Evolutionary conservation across 2,113 vertebrate species (phyloP).

Genomic region (Ceyx melanurus): DNA sequence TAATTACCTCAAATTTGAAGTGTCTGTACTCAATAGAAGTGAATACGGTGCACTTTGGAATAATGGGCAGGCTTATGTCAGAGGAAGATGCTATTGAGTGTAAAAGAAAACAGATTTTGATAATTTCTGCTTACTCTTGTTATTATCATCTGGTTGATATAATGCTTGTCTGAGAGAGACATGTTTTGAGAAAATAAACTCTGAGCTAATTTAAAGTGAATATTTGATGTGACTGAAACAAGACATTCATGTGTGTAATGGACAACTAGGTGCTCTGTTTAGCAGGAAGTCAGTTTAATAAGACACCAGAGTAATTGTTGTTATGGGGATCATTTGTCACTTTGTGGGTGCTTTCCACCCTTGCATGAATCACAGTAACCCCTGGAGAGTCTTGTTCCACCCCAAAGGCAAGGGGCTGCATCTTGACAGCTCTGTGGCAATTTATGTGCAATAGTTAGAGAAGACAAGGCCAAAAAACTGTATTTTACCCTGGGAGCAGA

Average conservation of each 20-base stretch:
- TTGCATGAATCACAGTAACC: not conserved
- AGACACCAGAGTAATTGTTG: not conserved
- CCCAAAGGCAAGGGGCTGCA: not conserved
- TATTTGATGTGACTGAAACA: not conserved
- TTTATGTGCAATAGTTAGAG: not conserved
- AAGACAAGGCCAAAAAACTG: not conserved
- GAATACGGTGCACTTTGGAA: not conserved
- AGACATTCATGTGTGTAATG: not conserved
- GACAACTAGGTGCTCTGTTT: not conserved
- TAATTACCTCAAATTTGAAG: not conserved
- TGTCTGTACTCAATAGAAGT: not conserved
- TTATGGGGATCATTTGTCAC: not conserved
- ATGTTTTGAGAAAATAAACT: not conserved
- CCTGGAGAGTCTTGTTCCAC: not conserved
- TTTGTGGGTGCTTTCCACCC: not conserved
- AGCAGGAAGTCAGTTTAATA: not conserved
- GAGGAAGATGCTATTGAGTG: not conserved
- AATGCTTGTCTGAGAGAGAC: not conserved
- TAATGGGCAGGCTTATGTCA: not conserved
- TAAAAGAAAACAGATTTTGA: not conserved
- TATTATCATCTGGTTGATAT: not conserved
- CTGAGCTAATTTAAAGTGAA: not conserved
- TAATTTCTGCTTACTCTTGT: not conserved
- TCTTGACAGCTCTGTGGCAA: not conserved
- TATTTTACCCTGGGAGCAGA: not conserved